A percentile compares a stretch with the other conserved stretches of the same genome.
phyloP scores from a whole-genome alignment of 2,888 invertebrate genomes.

The Andrena fulva region DNA sequence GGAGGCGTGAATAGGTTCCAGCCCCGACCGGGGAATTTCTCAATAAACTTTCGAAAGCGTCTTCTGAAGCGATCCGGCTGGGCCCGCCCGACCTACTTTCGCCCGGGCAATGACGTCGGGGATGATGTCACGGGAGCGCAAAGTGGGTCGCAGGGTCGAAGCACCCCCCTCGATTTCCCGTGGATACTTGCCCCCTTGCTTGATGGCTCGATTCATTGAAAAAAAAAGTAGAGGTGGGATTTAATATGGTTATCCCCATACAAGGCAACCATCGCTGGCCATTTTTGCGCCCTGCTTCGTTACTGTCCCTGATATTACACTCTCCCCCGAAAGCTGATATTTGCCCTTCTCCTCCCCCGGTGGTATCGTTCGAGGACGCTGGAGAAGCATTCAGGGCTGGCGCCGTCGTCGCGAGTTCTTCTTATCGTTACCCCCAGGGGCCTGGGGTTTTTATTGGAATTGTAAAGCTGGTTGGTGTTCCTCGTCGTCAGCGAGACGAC shows the following conservation, averaged over 20 bases:
- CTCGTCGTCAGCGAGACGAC: neutral
- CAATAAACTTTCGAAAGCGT: constrained; percentile 85
- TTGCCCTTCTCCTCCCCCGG: neutral
- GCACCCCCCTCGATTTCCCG: constrained; percentile 74
- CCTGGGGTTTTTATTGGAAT: neutral
- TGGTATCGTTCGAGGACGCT: no score
- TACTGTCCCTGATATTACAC: neutral
- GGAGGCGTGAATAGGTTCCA: constrained; percentile 54
- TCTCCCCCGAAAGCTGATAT: neutral
- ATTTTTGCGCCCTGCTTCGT: neutral
- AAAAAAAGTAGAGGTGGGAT: constrained; percentile 54
- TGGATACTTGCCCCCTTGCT: constrained; percentile 61
- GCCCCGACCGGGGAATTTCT: constrained; percentile 78
- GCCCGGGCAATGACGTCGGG: constrained; percentile 85
- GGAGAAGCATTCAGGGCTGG: neutral
- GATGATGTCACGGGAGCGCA: constrained; percentile 81
- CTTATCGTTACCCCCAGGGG: neutral
- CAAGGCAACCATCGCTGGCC: neutral
- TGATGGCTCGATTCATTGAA: constrained; percentile 71
- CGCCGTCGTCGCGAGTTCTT: neutral
- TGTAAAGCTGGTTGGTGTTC: neutral
- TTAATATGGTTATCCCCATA: constrained; percentile 50
- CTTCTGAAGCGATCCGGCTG: constrained; percentile 87
- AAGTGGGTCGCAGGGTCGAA: constrained; percentile 83
- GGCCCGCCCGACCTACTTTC: constrained; percentile 89